Evolutionary conservation across 2,888 invertebrate species (phyloP), one percentile per base, ranked within the genome.

Genomic region (Eilema caniola): DNA sequence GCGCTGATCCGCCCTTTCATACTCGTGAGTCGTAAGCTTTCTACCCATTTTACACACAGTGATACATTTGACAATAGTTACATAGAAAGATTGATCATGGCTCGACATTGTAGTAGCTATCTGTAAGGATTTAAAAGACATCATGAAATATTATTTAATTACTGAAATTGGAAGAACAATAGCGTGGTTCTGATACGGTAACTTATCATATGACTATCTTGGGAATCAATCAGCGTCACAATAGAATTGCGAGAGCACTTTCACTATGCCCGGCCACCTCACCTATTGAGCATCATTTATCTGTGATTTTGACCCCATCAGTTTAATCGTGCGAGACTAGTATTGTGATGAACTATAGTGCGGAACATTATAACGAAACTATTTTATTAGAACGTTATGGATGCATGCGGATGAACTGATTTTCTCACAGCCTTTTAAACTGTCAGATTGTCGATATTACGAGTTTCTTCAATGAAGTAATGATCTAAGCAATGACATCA

Each of bases 181-280:
- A 77, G 92, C 72, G 76, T 76, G 76, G 72, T 75, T 78, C 84
- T 84, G 89, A 88, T 88, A 88, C 83, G 86, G 85, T 83, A 85
- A 86, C 85, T 88, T 89, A 92, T 88, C 85, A 79, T 83, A n/a
- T 53, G 16, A 1, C 81, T 81, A 90, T 90, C 89, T 85, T 74
- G 81, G 84, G 84, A 86, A 92, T 92, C 91, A 89, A 90, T 89
- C 91, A 87, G 83, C 80, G 76, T 81, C 83, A 93, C 93, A 93
- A 93, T 91, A 84, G 91, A 89, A 91, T 91, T 90, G 88, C 85
- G 81, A 70, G 75, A 83, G 81, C 77, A 82, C 93, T 93, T 92
- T 93, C 93, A 87, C 90, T 79, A 77, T 75, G 84, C 83, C 84
- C 80, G 85, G 71, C 78, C 81, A 78, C 76, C 73, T 85, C 80